A percentile compares a stretch with the other conserved stretches of the same genome.
Evolutionary conservation across 2,113 vertebrate species (phyloP).

Genomic region (Meleagris gallopavo): DNA sequence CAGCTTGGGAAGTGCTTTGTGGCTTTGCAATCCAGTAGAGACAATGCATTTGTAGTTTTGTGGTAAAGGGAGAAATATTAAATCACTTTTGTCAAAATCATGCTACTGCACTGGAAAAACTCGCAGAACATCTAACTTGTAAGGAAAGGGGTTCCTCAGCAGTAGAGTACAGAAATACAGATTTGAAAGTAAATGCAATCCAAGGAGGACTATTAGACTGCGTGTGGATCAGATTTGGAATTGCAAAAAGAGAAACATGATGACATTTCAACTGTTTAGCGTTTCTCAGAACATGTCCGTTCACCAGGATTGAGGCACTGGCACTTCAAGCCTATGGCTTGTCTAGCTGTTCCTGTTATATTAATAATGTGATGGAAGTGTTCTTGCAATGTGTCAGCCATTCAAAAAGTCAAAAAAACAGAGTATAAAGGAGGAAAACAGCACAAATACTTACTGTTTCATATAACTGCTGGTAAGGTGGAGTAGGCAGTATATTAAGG

Average conservation of each 20-base stretch:
- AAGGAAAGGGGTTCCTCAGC: neutral
- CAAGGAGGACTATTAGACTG: neutral
- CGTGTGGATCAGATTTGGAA: neutral
- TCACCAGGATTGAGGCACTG: neutral
- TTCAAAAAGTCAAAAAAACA: neutral
- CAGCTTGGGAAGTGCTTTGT: neutral
- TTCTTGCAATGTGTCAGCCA: neutral
- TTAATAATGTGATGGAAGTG: neutral
- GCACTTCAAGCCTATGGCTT: neutral
- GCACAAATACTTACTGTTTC: neutral
- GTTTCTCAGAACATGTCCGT: fast-evolving
- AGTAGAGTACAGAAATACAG: neutral
- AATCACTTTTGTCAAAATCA: neutral
- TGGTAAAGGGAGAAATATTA: neutral
- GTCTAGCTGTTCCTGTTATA: fast-evolving
- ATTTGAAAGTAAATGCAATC: neutral
- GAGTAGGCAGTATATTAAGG: too few species aligned
- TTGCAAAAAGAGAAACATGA: neutral
- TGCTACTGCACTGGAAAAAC: neutral
- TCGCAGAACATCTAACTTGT: neutral
- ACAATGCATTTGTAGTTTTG: neutral
- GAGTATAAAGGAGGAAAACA: neutral
- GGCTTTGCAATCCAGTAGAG: neutral
- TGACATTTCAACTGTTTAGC: neutral
- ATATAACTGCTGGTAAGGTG: neutral